Conservation (phyloP, 2,888 invertebrate genomes). For the Noctua comes region DNA sequence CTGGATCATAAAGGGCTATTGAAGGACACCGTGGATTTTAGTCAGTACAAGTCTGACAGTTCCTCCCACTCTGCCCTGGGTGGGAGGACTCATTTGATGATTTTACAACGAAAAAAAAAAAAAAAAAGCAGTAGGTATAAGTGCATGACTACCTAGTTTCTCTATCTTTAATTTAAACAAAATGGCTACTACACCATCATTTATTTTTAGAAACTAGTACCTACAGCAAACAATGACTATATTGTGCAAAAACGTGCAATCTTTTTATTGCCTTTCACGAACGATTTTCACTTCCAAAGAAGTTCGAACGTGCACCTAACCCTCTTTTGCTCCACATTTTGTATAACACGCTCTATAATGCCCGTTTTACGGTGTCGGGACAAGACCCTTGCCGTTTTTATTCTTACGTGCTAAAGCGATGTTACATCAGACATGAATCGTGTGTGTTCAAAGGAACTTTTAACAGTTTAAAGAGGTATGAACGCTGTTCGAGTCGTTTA, state of each 20-base stretch:
- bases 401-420: conserved; percentile 22
- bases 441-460: conserved; percentile 8
- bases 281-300: neutral
- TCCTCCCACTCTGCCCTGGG: too few relatives aligned
- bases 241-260: neutral
- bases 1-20: too few relatives aligned
- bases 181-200: neutral
- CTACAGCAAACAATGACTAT: neutral
- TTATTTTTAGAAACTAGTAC: neutral
- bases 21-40: too few relatives aligned
- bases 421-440: conserved; percentile 31
- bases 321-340: neutral
- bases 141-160: neutral
- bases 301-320: conserved; percentile 16
- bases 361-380: conserved; percentile 20
- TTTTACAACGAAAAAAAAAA: too few relatives aligned
- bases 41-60: too few relatives aligned
- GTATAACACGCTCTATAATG: conserved; percentile 17
- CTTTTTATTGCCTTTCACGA: conserved; percentile 6
- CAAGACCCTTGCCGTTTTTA: conserved; percentile 35
- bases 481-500: conserved; percentile 8
- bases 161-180: neutral
- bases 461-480: conserved; percentile 10
- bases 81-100: too few relatives aligned
- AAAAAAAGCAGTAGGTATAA: neutral